phyloP scores from a whole-genome alignment of 2,888 invertebrate species.

The Tolmerus cingulatus region DNA sequence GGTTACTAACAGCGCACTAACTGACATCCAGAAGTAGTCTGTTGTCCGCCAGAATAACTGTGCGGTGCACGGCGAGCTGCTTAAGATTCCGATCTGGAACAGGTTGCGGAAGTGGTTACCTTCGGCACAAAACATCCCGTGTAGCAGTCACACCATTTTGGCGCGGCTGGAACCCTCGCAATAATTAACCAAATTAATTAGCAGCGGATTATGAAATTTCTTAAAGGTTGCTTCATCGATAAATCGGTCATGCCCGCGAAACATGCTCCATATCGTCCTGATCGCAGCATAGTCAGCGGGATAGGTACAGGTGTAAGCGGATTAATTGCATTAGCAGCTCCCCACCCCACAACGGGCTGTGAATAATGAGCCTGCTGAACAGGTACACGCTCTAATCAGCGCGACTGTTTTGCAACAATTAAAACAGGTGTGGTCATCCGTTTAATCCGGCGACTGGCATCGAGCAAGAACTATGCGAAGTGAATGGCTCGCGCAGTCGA shows the following conservation, averaged over 20 bases:
- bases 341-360: not conserved
- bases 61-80: not conserved
- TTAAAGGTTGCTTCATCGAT: not conserved
- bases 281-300: not conserved
- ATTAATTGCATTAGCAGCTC: not conserved
- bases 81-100: not conserved
- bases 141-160: not conserved
- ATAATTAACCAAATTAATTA: not conserved
- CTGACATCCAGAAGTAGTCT: not conserved
- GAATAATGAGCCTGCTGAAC: not conserved
- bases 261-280: not conserved
- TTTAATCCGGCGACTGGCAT: not conserved
- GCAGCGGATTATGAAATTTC: not conserved
- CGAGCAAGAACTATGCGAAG: not conserved
- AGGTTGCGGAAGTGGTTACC: constrained; percentile 1
- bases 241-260: not conserved
- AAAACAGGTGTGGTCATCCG: constrained; percentile 5
- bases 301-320: not conserved
- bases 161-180: not conserved
- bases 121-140: not conserved
- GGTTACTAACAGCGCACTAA: not conserved
- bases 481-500: not conserved
- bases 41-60: not conserved
- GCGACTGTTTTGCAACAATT: not conserved
- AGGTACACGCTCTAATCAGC: not conserved